Conservation (phyloP, 2,797 vertebrate species). For the Vultur gryphus region DNA sequence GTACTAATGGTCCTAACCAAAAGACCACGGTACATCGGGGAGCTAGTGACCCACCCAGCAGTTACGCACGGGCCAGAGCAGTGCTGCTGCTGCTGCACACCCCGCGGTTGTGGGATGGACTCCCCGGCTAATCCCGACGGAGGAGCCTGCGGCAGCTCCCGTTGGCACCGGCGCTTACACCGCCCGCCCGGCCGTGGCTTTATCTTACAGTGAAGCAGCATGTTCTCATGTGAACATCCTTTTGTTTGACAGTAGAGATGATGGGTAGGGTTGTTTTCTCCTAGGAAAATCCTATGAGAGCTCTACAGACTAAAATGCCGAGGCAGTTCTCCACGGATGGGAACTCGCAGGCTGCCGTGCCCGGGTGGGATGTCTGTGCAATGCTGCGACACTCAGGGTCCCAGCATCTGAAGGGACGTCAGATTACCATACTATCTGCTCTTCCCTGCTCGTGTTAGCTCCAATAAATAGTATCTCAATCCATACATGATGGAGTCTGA, state of each 20-base stretch:
- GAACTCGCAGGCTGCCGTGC: background rate
- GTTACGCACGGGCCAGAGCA: fast-evolving
- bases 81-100: background rate
- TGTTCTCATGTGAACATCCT: background rate
- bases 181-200: fast-evolving
- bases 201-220: background rate
- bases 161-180: fast-evolving
- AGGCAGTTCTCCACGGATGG: fast-evolving
- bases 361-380: fast-evolving
- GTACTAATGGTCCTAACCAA: background rate
- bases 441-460: background rate
- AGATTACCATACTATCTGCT: background rate
- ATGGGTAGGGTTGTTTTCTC: background rate
- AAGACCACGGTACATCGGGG: fast-evolving
- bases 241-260: background rate
- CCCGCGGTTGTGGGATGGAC: fast-evolving
- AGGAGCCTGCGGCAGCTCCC: background rate
- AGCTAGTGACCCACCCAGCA: background rate
- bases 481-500: fast-evolving
- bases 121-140: fast-evolving
- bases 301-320: fast-evolving
- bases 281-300: fast-evolving
- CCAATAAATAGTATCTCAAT: background rate
- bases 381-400: fast-evolving
- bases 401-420: background rate